Conservation (phyloP, 2,797 vertebrate species). For the Takifugu ocellatus region DNA sequence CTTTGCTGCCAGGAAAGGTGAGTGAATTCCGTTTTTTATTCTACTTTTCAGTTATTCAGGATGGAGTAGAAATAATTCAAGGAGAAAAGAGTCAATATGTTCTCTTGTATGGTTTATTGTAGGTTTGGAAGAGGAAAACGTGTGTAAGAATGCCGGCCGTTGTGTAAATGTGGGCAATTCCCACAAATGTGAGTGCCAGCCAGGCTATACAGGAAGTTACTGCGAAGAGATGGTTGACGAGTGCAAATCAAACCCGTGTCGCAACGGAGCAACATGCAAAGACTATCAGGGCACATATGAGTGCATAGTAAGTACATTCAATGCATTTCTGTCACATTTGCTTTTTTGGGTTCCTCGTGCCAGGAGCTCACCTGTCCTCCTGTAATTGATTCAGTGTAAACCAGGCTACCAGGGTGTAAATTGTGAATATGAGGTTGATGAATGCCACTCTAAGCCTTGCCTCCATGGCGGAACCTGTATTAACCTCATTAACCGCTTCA, state of each 20-base stretch:
- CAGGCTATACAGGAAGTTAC: conserved; percentile 88
- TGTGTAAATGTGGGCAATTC: conserved; percentile 79
- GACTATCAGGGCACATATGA: conserved; percentile 86
- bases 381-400: conserved; percentile 77
- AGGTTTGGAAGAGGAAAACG: conserved; percentile 75
- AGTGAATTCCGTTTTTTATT: conserved; percentile 26
- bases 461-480: conserved; percentile 87
- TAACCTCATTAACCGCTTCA: conserved; percentile 88
- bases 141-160: conserved; percentile 83
- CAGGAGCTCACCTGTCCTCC: background rate
- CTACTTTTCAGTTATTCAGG: background rate
- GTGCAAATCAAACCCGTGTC: conserved; percentile 88
- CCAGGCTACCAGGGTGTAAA: conserved; percentile 91
- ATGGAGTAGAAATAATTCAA: background rate
- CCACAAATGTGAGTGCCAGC: conserved; percentile 83
- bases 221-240: conserved; percentile 85
- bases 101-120: conserved; percentile 11
- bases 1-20: conserved; percentile 79
- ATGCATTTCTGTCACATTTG: no score
- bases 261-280: conserved; percentile 85
- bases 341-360: background rate
- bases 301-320: conserved; percentile 77
- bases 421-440: conserved; percentile 90
- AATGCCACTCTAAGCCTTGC: conserved; percentile 89
- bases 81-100: background rate